Base-by-base conservation (phyloP, 2,113 vertebrate species). In the Calyptommatus sinebrachiatus region DNA sequence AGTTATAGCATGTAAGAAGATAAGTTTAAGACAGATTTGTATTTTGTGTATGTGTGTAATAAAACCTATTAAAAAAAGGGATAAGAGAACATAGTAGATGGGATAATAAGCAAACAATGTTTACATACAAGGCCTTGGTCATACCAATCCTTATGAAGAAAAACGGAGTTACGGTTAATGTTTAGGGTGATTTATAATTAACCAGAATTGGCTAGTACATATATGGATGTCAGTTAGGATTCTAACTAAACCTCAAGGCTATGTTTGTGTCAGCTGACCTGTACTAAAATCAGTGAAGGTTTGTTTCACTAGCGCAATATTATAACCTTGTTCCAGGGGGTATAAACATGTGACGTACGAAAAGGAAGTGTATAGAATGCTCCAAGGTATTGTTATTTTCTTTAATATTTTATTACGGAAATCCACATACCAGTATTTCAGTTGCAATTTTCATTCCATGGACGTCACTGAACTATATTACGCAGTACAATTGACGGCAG, bases 181-280 rank as follows among this genome's bases (percentile, higher is more conserved):
- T 67, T 57, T 66, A 57, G 10, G 28, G 31, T 21, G 63, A 73
- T 74, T 68, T 46, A 80, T 68, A 21, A 80, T 80, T 80, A 80
- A 80, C 71, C 74, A 28, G 1, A 29, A 45, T 80, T 73, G 72
- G 78, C 69, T 65, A 79, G 72, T 48, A 73, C 29, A 28, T 28
- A 45, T 35, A 22, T 69, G 65, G 1, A 35, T 57, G 76, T 11
- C 48, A 57, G 2, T 57, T 65, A 11, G 14, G 61, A 46, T 28
- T 46, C 26, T 71, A 11, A 11, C 6, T 46, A 24, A 26, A 68
- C 63, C 71, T 68, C 31, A 45, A 46, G 72, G 79, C 31, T 74
- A 60, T 45, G 10, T 45, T 57, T 80, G 48, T 31, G 71, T 80
- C 79, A 80, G 41, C 41, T 28, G 10, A 12, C 29, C 62, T 50